Conservation (phyloP, 2,113 vertebrate species). For the Tupaia tana region DNA sequence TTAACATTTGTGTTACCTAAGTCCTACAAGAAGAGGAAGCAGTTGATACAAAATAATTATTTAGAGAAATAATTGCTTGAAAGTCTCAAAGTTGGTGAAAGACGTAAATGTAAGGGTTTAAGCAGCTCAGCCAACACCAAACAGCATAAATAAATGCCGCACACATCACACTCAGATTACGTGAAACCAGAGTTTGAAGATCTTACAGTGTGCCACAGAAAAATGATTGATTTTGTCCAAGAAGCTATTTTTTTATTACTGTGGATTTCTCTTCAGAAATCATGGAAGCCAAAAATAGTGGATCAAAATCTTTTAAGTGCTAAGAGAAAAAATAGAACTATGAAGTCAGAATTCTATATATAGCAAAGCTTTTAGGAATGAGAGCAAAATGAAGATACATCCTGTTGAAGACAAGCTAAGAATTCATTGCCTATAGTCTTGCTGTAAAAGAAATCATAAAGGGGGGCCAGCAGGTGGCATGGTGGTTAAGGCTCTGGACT, state of each 20-base stretch:
- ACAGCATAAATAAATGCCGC: not conserved
- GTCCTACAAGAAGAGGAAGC: not conserved
- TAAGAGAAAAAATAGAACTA: not conserved
- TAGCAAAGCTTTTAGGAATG: not conserved
- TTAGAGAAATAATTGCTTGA: not conserved
- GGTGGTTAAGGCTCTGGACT: too few species aligned
- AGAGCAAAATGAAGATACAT: not conserved
- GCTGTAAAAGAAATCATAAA: not conserved
- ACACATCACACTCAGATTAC: not conserved
- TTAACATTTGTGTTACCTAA: not conserved
- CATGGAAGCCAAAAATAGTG: not conserved
- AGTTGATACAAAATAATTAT: not conserved
- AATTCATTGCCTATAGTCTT: not conserved
- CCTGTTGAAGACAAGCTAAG: not conserved
- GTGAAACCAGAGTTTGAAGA: not conserved
- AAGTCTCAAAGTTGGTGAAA: not conserved
- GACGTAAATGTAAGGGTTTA: not conserved
- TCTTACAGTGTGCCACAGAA: not conserved
- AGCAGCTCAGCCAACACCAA: not conserved
- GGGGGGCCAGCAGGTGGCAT: too few species aligned
- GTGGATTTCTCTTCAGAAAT: not conserved
- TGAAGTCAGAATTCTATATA: not conserved
- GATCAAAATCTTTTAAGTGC: not conserved
- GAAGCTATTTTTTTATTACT: not conserved
- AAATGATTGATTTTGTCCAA: not conserved